Conservation (phyloP, 1,140 invertebrate genomes). For the Trialeurodes vaporariorum region DNA sequence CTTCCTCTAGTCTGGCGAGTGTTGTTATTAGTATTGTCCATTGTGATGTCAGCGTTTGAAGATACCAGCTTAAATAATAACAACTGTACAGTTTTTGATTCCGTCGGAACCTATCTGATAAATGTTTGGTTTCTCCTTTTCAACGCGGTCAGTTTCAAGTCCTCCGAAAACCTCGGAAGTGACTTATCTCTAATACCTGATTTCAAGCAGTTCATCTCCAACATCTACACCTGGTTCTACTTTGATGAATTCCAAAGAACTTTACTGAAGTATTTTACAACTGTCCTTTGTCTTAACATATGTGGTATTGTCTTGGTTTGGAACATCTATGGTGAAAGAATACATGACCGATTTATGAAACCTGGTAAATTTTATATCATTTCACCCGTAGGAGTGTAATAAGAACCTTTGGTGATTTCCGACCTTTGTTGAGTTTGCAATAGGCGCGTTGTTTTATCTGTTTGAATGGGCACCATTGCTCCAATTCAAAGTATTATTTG, state of each 20-base stretch:
- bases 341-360: constrained; percentile 8
- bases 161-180: neutral
- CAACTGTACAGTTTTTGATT: neutral
- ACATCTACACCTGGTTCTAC: neutral
- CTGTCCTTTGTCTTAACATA: constrained; percentile 3
- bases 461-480: too few species aligned
- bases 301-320: constrained; percentile 5
- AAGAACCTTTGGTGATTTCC: too few species aligned
- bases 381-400: too few species aligned
- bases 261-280: constrained; percentile 2
- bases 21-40: too few species aligned
- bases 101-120: neutral
- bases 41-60: neutral
- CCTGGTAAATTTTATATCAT: constrained; percentile 15
- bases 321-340: constrained; percentile 10
- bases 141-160: neutral
- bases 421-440: too few species aligned
- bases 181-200: neutral
- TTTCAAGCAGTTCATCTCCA: neutral
- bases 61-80: neutral
- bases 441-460: too few species aligned
- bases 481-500: too few species aligned
- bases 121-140: neutral
- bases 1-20: too few species aligned
- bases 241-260: constrained; percentile 11